Evolutionary conservation across 2,888 invertebrate species (phyloP), one percentile per base, ranked within the genome.

Genomic region (Urechis unicinctus): DNA sequence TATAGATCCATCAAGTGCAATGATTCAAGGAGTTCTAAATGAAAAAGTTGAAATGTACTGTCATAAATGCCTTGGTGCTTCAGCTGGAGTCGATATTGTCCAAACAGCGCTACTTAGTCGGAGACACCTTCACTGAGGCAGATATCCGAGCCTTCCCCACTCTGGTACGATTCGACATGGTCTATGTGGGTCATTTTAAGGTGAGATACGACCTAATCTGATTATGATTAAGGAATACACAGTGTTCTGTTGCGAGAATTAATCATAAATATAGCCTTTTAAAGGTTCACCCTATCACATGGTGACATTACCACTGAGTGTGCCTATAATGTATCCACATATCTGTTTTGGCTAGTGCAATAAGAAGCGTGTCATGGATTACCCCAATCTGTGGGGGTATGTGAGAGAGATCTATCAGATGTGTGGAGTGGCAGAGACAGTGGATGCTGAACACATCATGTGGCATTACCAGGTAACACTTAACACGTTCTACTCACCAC

Each of bases 161-260:
- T 5, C 59, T 75, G 3, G 60, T 75, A 21, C 59, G 75, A 22
- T 75, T 75, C 61, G 75, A 75, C 61, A 61, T 59, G 53, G 73
- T 73, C 13, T 75, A 75, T 60, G 65, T 66, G 49, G 65, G 63
- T n/a, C 72, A 69, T 54, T 75, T 75, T 60, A 75, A 75, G 68
- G 73, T 73, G 42, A 26, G 48, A 25, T n/a, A n/a, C n/a, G n/a
- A n/a, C n/a, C n/a, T n/a, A n/a, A n/a, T n/a, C n/a, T n/a, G n/a
- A n/a, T n/a, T n/a, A n/a, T n/a, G n/a, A n/a, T n/a, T n/a, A n/a
- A n/a, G n/a, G n/a, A n/a, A n/a, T n/a, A n/a, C n/a, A n/a, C n/a
- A n/a, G n/a, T n/a, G n/a, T n/a, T n/a, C n/a, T n/a, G n/a, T n/a
- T n/a, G n/a, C n/a, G n/a, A n/a, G n/a, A n/a, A n/a, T 21, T n/a